Conservation (phyloP, 2,113 vertebrate species). For the Callocephalon fimbriatum region DNA sequence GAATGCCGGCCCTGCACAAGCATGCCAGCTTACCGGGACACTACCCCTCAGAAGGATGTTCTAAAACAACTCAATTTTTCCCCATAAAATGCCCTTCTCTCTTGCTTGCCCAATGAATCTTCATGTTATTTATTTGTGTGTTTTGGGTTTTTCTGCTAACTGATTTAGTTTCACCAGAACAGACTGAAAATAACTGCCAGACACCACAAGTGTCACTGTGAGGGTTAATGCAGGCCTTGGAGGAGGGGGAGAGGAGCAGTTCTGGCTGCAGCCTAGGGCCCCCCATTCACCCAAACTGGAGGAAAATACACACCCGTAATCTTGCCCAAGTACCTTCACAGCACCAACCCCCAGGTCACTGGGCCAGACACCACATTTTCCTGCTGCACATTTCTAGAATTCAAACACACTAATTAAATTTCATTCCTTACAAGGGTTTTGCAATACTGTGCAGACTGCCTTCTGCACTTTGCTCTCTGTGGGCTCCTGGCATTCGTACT, state of each 20-base stretch:
- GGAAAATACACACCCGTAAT: not conserved
- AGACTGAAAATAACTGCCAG: fast-evolving
- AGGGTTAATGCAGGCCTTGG: fast-evolving
- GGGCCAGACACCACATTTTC: fast-evolving
- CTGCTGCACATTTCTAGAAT: not conserved
- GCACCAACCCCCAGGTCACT: not conserved
- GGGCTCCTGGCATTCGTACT: not conserved
- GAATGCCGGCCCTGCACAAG: not conserved
- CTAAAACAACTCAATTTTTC: not conserved
- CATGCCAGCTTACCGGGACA: fast-evolving
- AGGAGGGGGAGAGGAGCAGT: not conserved
- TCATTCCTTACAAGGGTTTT: not conserved
- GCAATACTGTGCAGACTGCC: not conserved
- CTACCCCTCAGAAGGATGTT: not conserved
- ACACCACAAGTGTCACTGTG: fast-evolving
- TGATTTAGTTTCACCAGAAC: not conserved
- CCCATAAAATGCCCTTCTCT: not conserved
- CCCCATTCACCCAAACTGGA: not conserved
- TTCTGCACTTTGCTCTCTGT: not conserved
- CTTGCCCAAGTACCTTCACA: not conserved
- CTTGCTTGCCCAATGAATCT: not conserved
- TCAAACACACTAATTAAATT: not conserved
- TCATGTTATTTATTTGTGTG: not conserved
- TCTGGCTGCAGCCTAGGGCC: not conserved
- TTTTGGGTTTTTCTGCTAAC: not conserved